Evolutionary conservation across 2,888 invertebrate species (phyloP).

Genomic region (Leptopilina myrica): DNA sequence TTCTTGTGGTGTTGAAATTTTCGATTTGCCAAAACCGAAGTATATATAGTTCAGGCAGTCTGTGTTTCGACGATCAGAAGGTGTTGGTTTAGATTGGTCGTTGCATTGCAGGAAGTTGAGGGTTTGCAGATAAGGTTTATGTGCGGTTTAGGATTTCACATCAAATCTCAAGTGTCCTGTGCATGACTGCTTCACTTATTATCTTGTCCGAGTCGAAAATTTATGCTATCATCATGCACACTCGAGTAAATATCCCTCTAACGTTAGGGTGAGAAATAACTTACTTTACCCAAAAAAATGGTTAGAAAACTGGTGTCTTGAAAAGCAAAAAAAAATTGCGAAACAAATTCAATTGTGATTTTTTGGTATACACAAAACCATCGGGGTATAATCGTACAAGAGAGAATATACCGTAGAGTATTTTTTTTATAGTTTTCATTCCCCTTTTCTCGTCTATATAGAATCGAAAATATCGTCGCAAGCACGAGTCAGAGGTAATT

Average conservation of each 20-base stretch:
- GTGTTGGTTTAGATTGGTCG: slow-evolving; percentile 31
- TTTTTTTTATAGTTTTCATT: slow-evolving; percentile 18
- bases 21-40: background rate
- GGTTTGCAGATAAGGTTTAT: slow-evolving; percentile 6
- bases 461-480: slow-evolving; percentile 14
- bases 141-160: slow-evolving; percentile 8
- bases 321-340: no score
- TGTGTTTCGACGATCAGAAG: slow-evolving; percentile 14
- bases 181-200: slow-evolving; percentile 1
- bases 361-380: no score
- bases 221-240: background rate
- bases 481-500: slow-evolving; percentile 47
- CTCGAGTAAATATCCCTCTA: no score
- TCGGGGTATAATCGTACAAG: no score
- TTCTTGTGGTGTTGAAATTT: slow-evolving; percentile 21
- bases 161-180: slow-evolving; percentile 28
- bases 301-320: background rate
- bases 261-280: no score
- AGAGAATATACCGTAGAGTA: background rate
- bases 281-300: no score
- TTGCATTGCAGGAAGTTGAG: slow-evolving; percentile 30
- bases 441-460: background rate
- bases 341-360: no score
- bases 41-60: background rate
- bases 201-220: slow-evolving; percentile 9